Conservation (phyloP, 1,140 invertebrate genomes). For the Bemisia tabaci region DNA sequence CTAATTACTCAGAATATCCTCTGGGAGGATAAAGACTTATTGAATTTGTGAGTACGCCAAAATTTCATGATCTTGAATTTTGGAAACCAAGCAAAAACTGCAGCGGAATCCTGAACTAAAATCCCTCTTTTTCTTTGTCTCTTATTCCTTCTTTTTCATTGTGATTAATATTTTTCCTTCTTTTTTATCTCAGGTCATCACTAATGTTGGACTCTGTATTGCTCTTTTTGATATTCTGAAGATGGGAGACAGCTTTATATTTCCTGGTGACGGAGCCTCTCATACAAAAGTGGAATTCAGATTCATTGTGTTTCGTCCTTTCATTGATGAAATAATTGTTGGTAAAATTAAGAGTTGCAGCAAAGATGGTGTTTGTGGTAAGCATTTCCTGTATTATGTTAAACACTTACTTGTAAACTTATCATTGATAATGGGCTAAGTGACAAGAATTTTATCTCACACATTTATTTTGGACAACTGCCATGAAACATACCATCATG, state of each 20-base stretch:
- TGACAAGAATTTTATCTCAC: too few species aligned
- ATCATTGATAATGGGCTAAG: too few species aligned
- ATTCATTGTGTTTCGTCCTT: slow-evolving; percentile 84
- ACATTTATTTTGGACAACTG: too few species aligned
- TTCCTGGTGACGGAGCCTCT: slow-evolving; percentile 85
- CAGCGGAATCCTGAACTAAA: slow-evolving; percentile 5
- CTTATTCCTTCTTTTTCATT: slow-evolving; percentile 2
- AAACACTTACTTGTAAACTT: too few species aligned
- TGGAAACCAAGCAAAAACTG: too few species aligned
- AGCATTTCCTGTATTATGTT: slow-evolving; percentile 9
- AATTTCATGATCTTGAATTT: too few species aligned
- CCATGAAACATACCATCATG: too few species aligned
- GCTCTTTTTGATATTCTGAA: slow-evolving; percentile 76
- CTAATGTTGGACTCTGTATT: slow-evolving; percentile 86
- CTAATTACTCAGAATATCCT: too few species aligned
- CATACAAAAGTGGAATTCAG: slow-evolving; percentile 85
- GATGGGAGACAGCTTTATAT: slow-evolving; percentile 77
- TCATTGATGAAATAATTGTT: slow-evolving; percentile 79
- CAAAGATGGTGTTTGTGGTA: slow-evolving; percentile 83
- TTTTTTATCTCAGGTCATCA: slow-evolving; percentile 55
- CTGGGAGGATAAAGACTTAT: too few species aligned
- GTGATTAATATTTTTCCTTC: background rate
- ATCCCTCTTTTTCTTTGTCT: slow-evolving; percentile 1
- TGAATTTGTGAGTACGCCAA: too few species aligned
- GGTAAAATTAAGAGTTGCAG: slow-evolving; percentile 86